Base-by-base conservation (phyloP, 2,113 vertebrate genomes). In the Amphiprion ocellaris region DNA sequence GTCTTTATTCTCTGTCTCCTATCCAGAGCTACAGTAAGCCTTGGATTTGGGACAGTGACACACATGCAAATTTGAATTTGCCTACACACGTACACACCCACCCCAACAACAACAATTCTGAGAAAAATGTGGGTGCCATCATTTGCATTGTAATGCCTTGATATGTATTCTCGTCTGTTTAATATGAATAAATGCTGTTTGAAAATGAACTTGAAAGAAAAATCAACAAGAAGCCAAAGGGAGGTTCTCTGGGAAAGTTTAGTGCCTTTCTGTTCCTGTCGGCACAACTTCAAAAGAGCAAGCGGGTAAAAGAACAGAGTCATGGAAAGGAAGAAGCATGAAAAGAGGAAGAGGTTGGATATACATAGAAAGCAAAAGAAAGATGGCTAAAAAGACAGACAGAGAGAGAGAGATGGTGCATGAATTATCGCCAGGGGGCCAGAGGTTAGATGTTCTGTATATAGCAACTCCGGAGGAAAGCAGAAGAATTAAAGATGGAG, bases 121-220 rank as follows among this genome's bases (percentile, higher is more conserved):
- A 84, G 84, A 84, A 91, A 90, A 84, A 87, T 74, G 93, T 90
- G 92, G 90, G 92, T 73, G 88, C 79, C 67, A 23, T 55, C 71
- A 78, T 90, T 90, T 92, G 93, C 91, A 92, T 90, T 62, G 88
- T 79, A 85, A 89, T 83, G 92, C 81, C 90, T 92, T 92, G 90
- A 93, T 90, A 83, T 89, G 81, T 81, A 83, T 88, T 90, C 77
- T 88, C 63, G 10, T 76, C 89, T 75, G 78, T 82, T 92, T 79
- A 75, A 90, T 90, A 92, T 94, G 92, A 89, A 93, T 92, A 86
- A 91, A 92, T 85, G 88, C 89, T 21, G 83, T 91, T 92, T 93
- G 89, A 93, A 93, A 91, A 84, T 73, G 55, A 87, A 91, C 92
- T 89, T 93, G 92, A 94, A 94, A 93, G 94, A 86, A 93, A 90